Conservation (phyloP, 2,888 invertebrate species). For the Sthenelais limicola region DNA sequence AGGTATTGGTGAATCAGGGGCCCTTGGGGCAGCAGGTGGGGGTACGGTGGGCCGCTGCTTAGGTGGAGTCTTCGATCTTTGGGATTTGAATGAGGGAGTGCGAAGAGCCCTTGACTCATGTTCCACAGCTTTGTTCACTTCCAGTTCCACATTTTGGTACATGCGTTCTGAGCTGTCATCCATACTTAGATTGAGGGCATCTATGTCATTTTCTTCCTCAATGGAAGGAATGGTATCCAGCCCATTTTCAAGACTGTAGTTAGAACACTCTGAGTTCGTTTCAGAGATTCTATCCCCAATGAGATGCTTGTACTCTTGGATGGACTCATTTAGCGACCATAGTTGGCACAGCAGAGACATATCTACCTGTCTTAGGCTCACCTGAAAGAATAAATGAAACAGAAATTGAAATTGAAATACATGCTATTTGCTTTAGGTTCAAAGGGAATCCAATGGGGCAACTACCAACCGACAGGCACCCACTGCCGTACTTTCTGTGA, state of each 20-base stretch:
- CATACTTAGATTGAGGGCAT: constrained; percentile 8
- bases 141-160: not conserved
- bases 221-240: constrained; percentile 62
- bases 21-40: constrained; percentile 21
- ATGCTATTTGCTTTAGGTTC: not conserved
- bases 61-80: constrained; percentile 20
- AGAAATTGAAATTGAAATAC: not conserved
- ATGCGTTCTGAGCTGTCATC: constrained; percentile 13
- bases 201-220: constrained; percentile 56
- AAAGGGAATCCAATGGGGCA: not conserved
- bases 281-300: constrained; percentile 72
- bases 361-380: constrained; percentile 89
- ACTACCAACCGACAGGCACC: not conserved
- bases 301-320: constrained; percentile 88
- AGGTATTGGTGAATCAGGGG: constrained; percentile 23
- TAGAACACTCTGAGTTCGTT: constrained; percentile 64
- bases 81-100: not conserved
- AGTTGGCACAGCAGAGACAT: constrained; percentile 90
- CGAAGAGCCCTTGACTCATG: not conserved
- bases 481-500: too few species aligned
- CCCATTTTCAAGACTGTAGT: constrained; percentile 57
- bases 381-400: constrained; percentile 76
- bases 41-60: constrained; percentile 21
- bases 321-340: constrained; percentile 92
- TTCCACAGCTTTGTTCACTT: too few species aligned